Evolutionary conservation across 2,113 vertebrate species (phyloP), one percentile per base, ranked within the genome.

Genomic region (Motacilla tschutschensis): DNA sequence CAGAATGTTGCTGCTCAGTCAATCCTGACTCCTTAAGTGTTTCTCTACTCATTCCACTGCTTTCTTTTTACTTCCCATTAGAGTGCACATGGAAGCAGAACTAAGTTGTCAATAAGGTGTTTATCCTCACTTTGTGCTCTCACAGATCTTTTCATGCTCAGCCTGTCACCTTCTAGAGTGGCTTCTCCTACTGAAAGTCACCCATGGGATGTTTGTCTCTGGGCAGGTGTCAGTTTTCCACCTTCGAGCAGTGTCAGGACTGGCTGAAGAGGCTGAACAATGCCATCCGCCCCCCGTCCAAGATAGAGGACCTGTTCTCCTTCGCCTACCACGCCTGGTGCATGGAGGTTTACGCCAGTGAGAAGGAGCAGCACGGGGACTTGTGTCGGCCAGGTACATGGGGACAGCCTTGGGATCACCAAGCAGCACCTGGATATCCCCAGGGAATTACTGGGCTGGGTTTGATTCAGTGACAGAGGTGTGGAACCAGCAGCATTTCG

Each of bases 311-410:
- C 87, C 98, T 99, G 17, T 99, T 99, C 94, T 99, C 99, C 4
- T 99, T 99, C 17, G 98, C 99, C 70, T 99, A 99, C 86, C 99
- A 99, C 2, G 99, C 99, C 33, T 99, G 98, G 98, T 99, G 98
- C 85, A 98, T 98, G 98, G 98, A 99, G 58, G 98, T 98, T 33
- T 99, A 99, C 0, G 98, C 98, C 5, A 98, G 99, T 15, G 99
- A 99, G 53, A 99, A 99, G 96, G 99, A 99, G 60, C 98, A 99
- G 92, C 99, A 99, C 2, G 98, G 98, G 28, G 98, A 99, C 87
- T 88, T 99, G 74, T 99, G 99, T 91, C 97, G 98, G 63, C 99
- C 99, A 97, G 99, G 99, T 99, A 97, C 0, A 76, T 26, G 67
- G 24, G 33, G 25, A 4, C 40, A 4, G 19, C 63, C 31, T 11